Conservation (phyloP, 2,888 invertebrate genomes). For the Cynaeus angustus region DNA sequence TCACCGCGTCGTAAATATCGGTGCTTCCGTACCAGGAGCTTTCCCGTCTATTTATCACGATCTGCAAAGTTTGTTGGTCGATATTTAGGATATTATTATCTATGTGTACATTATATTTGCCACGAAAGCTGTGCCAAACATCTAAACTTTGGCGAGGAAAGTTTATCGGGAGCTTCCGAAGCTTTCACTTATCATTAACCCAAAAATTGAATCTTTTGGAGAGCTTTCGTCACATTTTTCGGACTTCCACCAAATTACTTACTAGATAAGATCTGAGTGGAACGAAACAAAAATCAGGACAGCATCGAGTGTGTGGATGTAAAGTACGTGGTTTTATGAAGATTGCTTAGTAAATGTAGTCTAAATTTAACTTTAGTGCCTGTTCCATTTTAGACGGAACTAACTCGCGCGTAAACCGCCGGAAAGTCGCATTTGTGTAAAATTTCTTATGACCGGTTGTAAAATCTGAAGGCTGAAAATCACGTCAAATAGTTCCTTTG, state of each 20-base stretch:
- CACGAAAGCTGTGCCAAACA: conserved; percentile 39
- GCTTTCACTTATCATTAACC: conserved; percentile 44
- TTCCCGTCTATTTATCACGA: conserved; percentile 37
- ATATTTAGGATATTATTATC: conserved; percentile 44
- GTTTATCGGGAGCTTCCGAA: conserved; percentile 39
- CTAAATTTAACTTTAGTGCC: conserved; percentile 2
- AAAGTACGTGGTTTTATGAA: too few species aligned
- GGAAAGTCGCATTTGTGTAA: conserved; percentile 8
- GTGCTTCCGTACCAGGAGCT: conserved; percentile 37
- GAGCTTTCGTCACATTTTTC: conserved; percentile 24
- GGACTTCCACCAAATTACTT: conserved; percentile 35
- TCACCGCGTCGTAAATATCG: conserved; percentile 40
- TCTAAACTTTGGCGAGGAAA: conserved; percentile 34
- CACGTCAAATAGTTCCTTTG: too few species aligned
- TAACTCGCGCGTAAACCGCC: background rate
- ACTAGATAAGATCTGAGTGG: conserved; percentile 9
- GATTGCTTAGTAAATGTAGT: background rate
- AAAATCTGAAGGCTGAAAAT: background rate
- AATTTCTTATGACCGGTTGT: conserved; percentile 6
- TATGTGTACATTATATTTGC: conserved; percentile 36
- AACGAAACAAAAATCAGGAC: too few species aligned
- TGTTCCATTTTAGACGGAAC: background rate
- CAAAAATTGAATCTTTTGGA: conserved; percentile 32
- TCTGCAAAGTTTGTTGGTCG: conserved; percentile 29
- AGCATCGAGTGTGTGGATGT: too few species aligned